Conservation (phyloP, 2,888 invertebrate genomes). For the Podotricha telesiphe region DNA sequence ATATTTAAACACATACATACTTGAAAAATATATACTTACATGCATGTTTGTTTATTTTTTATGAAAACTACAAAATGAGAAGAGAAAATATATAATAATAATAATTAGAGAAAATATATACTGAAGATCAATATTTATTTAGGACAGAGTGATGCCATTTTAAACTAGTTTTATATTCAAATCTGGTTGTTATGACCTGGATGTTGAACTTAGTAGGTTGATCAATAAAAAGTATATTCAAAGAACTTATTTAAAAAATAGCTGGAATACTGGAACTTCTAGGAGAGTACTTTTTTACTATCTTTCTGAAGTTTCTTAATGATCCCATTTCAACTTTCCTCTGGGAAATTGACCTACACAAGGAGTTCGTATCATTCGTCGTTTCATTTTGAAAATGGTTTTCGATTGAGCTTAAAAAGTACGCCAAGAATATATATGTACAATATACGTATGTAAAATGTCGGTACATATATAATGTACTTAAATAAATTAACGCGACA, state of each 20-base stretch:
- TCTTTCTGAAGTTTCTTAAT: slow-evolving; percentile 11
- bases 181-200: neutral
- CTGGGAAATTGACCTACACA: slow-evolving; percentile 21
- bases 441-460: neutral
- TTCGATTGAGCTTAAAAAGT: slow-evolving; percentile 1
- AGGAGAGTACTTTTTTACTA: slow-evolving; percentile 13
- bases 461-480: neutral
- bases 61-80: no score
- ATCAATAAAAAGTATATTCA: slow-evolving; percentile 13
- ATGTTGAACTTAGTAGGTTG: neutral
- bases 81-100: no score
- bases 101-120: no score
- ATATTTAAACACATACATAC: no score
- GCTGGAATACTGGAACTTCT: neutral
- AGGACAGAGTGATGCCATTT: no score
- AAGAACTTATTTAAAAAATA: slow-evolving; percentile 7
- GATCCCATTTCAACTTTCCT: slow-evolving; percentile 11
- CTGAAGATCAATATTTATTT: no score
- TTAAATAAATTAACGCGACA: neutral
- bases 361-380: neutral
- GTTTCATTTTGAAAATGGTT: slow-evolving; percentile 12
- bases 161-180: neutral
- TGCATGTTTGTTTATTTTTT: no score
- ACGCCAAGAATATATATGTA: neutral
- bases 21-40: no score